Percentiles rank a stretch among this genome's conserved stretches.
Evolutionary conservation across 2,888 invertebrate species (phyloP).

Genomic region (Cryptocheilus praepositus): DNA sequence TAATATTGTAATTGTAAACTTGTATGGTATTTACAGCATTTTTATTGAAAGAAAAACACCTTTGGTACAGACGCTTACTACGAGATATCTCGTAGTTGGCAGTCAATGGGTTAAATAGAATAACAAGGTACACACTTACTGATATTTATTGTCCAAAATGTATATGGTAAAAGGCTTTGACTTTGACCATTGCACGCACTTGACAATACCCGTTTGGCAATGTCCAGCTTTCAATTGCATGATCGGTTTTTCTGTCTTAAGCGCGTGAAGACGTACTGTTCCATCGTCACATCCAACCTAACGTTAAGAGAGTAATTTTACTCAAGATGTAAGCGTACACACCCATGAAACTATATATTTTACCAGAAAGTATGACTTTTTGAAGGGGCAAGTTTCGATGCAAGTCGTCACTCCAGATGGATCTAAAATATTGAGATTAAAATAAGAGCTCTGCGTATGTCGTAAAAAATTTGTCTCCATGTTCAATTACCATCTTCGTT

Average conservation of each 20-base stretch:
- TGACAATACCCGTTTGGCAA: constrained; percentile 64
- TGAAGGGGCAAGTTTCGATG: constrained; percentile 76
- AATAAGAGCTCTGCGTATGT: not conserved
- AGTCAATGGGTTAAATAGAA: no score
- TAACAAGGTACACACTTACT: constrained; percentile 46
- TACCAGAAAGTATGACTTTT: constrained; percentile 75
- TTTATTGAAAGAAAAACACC: no score
- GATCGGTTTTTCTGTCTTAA: constrained; percentile 74
- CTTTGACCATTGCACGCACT: constrained; percentile 76
- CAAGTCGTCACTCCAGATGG: constrained; percentile 72
- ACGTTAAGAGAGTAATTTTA: not conserved
- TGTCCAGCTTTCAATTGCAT: constrained; percentile 68
- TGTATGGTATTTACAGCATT: no score
- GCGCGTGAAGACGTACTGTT: constrained; percentile 75
- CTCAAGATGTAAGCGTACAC: not conserved
- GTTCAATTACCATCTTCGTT: constrained; percentile 59
- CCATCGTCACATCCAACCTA: constrained; percentile 76
- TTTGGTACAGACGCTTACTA: no score
- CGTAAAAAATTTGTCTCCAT: not conserved
- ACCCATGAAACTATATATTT: constrained; percentile 5
- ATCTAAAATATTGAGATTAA: constrained; percentile 50
- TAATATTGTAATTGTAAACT: no score
- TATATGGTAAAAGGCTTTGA: constrained; percentile 77
- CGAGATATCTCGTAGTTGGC: no score
- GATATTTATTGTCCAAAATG: constrained; percentile 73